Conservation (phyloP, 2,888 invertebrate genomes). For the Cephus sareptanus region DNA sequence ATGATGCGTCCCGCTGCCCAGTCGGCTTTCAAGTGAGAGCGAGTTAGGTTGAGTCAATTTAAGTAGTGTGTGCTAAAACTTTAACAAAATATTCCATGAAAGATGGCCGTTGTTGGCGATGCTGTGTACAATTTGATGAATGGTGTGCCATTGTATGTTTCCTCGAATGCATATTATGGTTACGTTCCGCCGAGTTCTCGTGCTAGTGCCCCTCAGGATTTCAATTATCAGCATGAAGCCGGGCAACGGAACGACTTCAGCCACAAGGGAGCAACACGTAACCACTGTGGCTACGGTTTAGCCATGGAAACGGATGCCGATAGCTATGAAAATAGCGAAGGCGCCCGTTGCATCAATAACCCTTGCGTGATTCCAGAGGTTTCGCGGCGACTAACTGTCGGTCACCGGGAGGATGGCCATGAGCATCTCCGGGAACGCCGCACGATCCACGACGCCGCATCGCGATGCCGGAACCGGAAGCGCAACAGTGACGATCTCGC, state of each 20-base stretch:
- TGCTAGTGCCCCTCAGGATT: not conserved
- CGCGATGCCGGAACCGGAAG: constrained; percentile 45
- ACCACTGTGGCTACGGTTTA: constrained; percentile 26
- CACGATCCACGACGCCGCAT: constrained; percentile 18
- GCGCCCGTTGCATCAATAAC: constrained; percentile 47
- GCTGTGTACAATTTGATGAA: constrained; percentile 35
- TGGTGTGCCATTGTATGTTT: constrained; percentile 42
- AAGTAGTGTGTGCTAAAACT: not conserved
- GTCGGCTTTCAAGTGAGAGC: not conserved
- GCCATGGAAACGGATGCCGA: constrained; percentile 55
- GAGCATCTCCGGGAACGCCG: constrained; percentile 10
- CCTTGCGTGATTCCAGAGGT: constrained; percentile 54
- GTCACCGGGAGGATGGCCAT: not conserved
- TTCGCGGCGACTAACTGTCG: constrained; percentile 19
- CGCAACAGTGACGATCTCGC: constrained; percentile 43
- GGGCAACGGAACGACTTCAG: not conserved
- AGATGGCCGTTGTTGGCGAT: constrained; percentile 47
- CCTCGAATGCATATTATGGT: constrained; percentile 57
- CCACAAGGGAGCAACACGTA: constrained; percentile 5
- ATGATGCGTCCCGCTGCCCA: not conserved
- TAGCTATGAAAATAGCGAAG: constrained; percentile 35
- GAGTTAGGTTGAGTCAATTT: not conserved
- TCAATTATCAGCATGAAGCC: not conserved
- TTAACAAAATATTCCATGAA: constrained; percentile 5
- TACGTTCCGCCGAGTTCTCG: constrained; percentile 46